phyloP scores from a whole-genome alignment of 2,113 vertebrate species.

The Microcebus ravelobensis region DNA sequence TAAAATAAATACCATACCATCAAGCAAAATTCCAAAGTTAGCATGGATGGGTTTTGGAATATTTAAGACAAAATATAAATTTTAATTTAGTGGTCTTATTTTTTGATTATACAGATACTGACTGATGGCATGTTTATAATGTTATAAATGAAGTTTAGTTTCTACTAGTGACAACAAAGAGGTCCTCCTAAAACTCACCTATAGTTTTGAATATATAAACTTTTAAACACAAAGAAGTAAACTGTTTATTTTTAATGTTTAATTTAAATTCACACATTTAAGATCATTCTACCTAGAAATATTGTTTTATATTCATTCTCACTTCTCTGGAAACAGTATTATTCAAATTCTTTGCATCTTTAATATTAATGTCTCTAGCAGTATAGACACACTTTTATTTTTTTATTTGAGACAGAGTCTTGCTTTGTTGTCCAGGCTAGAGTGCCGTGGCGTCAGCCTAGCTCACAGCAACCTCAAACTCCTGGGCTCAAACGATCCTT shows the following conservation, averaged over 20 bases:
- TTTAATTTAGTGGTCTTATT: slow-evolving; percentile 17
- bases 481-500: too few relatives aligned
- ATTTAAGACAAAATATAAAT: slow-evolving; percentile 37
- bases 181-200: not conserved
- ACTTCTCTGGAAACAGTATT: not conserved
- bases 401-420: too few relatives aligned
- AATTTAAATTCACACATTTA: slow-evolving; percentile 17
- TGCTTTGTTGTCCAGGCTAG: too few relatives aligned
- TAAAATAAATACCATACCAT: not conserved
- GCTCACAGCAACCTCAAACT: too few relatives aligned
- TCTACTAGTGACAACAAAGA: slow-evolving; percentile 6
- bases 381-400: too few relatives aligned
- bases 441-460: too few relatives aligned
- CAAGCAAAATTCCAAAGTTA: not conserved
- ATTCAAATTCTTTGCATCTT: not conserved
- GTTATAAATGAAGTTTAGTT: slow-evolving; percentile 8
- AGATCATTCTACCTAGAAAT: not conserved
- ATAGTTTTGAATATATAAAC: not conserved
- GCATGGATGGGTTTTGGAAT: not conserved
- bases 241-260: not conserved
- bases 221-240: not conserved
- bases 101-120: not conserved
- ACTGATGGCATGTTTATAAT: slow-evolving; percentile 1
- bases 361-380: not conserved
- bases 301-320: not conserved